Percentiles rank a stretch among this genome's conserved stretches.
Conservation (phyloP, 1,140 invertebrate genomes). For the Ditylenchus dipsaci region DNA sequence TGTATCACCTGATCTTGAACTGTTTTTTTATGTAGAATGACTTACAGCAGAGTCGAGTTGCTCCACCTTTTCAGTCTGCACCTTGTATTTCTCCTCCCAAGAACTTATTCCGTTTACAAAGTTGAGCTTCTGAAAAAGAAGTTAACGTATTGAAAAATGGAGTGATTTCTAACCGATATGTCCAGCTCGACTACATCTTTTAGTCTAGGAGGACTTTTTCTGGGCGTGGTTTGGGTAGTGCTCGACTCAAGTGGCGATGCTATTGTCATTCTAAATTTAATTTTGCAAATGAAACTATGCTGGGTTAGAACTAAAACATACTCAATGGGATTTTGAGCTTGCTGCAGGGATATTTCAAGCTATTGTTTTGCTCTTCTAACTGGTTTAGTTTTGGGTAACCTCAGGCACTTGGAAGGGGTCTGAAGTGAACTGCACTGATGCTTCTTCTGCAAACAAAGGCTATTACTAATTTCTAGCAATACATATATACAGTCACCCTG, state of each 20-base stretch:
- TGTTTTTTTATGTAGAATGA: too few relatives aligned
- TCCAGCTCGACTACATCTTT: neutral
- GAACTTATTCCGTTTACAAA: neutral
- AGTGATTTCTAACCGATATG: neutral
- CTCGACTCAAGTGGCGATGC: too few relatives aligned
- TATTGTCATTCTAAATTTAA: too few relatives aligned
- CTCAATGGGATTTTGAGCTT: neutral
- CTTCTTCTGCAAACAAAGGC: too few relatives aligned
- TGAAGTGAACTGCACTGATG: neutral
- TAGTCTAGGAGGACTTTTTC: neutral
- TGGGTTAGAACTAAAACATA: too few relatives aligned
- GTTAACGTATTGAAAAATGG: neutral
- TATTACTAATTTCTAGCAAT: too few relatives aligned
- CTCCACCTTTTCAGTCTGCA: neutral
- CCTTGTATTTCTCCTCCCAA: neutral
- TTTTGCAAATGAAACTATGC: too few relatives aligned
- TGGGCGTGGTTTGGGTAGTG: too few relatives aligned
- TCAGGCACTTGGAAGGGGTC: neutral
- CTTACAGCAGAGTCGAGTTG: neutral
- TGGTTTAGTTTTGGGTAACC: neutral
- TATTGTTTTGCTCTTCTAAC: neutral
- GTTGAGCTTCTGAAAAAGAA: neutral
- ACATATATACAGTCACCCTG: too few relatives aligned
- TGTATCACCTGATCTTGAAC: too few relatives aligned
- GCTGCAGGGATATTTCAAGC: neutral